A percentile compares a stretch with the other conserved stretches of the same genome.
Evolutionary conservation across 1,140 invertebrate genomes (phyloP).

Genomic region (Apis dorsata): DNA sequence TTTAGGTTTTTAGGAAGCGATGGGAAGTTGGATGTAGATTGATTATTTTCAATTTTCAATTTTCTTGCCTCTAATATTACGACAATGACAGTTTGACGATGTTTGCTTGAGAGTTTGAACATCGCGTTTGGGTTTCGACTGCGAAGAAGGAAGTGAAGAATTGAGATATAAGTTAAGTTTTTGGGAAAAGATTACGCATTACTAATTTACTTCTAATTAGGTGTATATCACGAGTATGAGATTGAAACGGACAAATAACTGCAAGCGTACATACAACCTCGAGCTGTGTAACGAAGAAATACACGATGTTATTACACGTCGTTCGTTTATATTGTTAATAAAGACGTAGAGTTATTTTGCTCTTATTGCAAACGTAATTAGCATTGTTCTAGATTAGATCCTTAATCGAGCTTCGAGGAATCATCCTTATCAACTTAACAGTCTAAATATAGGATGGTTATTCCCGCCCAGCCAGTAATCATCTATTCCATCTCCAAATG

Average conservation of each 20-base stretch:
- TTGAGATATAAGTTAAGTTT: no score
- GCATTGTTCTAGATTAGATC: not conserved
- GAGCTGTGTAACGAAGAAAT: not conserved
- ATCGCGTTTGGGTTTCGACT: no score
- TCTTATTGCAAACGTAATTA: constrained; percentile 1
- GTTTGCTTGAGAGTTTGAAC: no score
- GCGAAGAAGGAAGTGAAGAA: no score
- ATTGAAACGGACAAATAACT: not conserved
- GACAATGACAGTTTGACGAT: not conserved
- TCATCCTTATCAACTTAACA: not conserved
- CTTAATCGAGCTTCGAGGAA: not conserved
- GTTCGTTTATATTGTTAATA: not conserved
- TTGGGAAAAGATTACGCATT: no score
- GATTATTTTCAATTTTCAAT: no score
- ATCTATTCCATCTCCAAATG: not conserved
- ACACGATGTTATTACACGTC: not conserved
- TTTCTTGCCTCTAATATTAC: no score
- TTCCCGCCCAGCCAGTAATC: not conserved
- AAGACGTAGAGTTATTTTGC: not conserved
- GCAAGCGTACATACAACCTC: no score
- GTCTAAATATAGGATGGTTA: constrained; percentile 3
- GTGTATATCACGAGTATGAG: no score
- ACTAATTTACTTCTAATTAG: no score
- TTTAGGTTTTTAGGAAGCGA: not conserved
- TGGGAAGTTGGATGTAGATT: no score